Evolutionary conservation across 2,888 invertebrate genomes (phyloP).

Genomic region (Drosophila buzzatii): DNA sequence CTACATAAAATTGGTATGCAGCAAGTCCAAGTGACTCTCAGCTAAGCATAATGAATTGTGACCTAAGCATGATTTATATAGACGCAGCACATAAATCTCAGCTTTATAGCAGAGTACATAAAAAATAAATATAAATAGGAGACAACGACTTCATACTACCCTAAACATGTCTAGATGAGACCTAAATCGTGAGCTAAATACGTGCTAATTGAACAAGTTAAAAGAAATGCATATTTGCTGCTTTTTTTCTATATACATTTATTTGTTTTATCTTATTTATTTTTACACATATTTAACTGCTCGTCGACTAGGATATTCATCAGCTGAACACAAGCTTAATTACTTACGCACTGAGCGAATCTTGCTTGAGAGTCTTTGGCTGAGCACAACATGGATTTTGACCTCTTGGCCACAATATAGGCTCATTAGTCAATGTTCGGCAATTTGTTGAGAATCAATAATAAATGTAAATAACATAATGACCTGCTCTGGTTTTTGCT

Average conservation of each 20-base stretch:
- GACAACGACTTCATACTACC: slow-evolving; percentile 21
- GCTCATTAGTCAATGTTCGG: slow-evolving; percentile 73
- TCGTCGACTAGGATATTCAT: background rate
- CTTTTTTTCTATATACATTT: too few species aligned
- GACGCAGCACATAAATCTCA: slow-evolving; percentile 65
- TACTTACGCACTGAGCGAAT: slow-evolving; percentile 25
- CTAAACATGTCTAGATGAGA: slow-evolving; percentile 1
- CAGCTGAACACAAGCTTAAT: slow-evolving; percentile 44
- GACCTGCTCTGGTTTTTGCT: slow-evolving; percentile 24
- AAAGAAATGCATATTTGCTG: background rate
- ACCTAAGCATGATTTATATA: slow-evolving; percentile 73
- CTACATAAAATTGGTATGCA: slow-evolving; percentile 45
- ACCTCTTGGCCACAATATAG: slow-evolving; percentile 73
- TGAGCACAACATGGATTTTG: slow-evolving; percentile 50
- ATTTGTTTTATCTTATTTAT: too few species aligned
- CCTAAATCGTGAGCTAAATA: background rate
- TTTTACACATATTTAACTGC: background rate
- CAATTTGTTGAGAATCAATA: slow-evolving; percentile 76
- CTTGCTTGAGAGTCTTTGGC: slow-evolving; percentile 1
- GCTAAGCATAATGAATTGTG: slow-evolving; percentile 71
- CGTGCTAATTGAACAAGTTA: background rate
- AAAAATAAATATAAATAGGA: background rate
- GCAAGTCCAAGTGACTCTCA: slow-evolving; percentile 21
- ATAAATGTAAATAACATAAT: slow-evolving; percentile 77
- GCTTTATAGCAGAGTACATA: slow-evolving; percentile 20